Evolutionary conservation across 2,113 vertebrate species (phyloP), one percentile per base, ranked within the genome.

Genomic region (Recurvirostra avosetta): DNA sequence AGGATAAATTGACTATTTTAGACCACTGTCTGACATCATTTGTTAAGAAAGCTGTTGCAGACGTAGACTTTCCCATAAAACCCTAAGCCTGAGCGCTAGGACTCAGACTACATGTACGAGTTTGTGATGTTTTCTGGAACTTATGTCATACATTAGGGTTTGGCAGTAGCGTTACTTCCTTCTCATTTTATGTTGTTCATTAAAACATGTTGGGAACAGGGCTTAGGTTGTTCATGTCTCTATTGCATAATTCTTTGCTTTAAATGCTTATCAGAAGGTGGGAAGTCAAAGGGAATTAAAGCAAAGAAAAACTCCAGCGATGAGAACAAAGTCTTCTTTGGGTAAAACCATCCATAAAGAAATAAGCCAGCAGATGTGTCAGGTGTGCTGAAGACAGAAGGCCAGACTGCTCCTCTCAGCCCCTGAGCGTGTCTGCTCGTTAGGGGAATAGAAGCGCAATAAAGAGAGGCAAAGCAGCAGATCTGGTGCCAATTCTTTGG

Each of bases 171-270:
- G 1, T 58, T 47, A 55, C 68, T 96, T 95, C 96, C 95, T 90
- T 62, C 93, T 94, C 72, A 19, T 94, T 91, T 94, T 97, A 98
- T 98, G 97, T 95, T 97, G 92, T 92, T 97, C 88, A 97, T 98
- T 98, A 98, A 85, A 83, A 87, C 91, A 87, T 71, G 88, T 89
- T 91, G 94, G 95, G 94, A 97, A 75, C 88, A 88, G 92, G 55
- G 71, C 71, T 95, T 58, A 53, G 77, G 95, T 88, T 88, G 92
- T 56, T 93, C 86, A 32, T 62, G 73, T 83, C 61, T 88, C 86
- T 58, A 13, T 40, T 61, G 96, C 12, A 13, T 66, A 94, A 86
- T 59, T 66, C 78, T 61, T 73, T 53, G 86, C 75, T 84, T 92
- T 83, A 96, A 96, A 93, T 20, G 55, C 79, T 95, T 90, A 81